phyloP scores from a whole-genome alignment of 2,888 invertebrate genomes.

The Ophonus ardosiacus region DNA sequence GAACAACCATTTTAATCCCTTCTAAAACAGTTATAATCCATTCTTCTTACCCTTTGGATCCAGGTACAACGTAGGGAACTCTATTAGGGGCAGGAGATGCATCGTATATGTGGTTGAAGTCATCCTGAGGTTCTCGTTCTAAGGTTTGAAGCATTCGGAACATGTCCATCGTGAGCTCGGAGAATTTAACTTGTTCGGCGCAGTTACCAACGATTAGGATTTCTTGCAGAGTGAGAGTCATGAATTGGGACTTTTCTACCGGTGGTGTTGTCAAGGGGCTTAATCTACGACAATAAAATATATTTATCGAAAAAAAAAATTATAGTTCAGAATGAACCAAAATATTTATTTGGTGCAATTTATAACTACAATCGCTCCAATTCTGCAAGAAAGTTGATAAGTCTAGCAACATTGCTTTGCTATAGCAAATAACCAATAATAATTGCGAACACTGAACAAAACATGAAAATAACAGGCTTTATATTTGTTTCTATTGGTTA shows the following conservation, averaged over 20 bases:
- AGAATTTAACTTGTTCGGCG: slow-evolving; percentile 96
- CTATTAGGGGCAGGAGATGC: slow-evolving; percentile 84
- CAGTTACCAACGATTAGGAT: slow-evolving; percentile 96
- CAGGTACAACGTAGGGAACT: slow-evolving; percentile 77
- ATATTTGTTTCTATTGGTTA: no score
- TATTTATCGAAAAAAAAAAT: no score
- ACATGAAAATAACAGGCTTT: no score
- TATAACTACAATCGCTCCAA: no score
- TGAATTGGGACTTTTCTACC: slow-evolving; percentile 90
- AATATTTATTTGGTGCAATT: no score
- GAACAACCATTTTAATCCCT: slow-evolving; percentile 5
- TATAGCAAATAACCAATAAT: no score
- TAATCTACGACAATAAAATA: slow-evolving; percentile 77
- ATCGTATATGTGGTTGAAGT: slow-evolving; percentile 85
- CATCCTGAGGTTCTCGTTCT: slow-evolving; percentile 93
- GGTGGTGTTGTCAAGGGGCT: slow-evolving; percentile 91
- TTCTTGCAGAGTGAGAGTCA: slow-evolving; percentile 94
- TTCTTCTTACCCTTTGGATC: slow-evolving; percentile 72
- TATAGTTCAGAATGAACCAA: no score
- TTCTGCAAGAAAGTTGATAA: no score
- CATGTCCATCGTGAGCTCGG: slow-evolving; percentile 98
- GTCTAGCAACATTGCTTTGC: no score
- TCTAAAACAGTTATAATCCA: not conserved
- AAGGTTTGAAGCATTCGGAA: slow-evolving; percentile 97
- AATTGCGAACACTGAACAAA: no score